phyloP scores from a whole-genome alignment of 2,113 vertebrate species.

The Anarhynchus alexandrinus region DNA sequence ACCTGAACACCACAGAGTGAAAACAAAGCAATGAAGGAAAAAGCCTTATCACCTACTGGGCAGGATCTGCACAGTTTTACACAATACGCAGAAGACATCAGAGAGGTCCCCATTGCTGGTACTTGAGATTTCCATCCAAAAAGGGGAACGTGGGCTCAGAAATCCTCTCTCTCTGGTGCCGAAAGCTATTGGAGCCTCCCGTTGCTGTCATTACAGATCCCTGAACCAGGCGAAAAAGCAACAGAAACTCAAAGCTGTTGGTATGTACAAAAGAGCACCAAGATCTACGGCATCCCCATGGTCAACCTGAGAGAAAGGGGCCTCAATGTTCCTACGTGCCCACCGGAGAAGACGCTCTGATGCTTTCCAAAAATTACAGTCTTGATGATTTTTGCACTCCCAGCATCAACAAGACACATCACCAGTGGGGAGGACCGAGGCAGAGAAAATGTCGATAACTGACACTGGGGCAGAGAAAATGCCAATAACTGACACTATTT shows the following conservation, averaged over 20 bases:
- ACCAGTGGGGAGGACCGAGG: not conserved
- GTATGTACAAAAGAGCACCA: fast-evolving
- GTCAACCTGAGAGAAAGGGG: not conserved
- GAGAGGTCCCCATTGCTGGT: not conserved
- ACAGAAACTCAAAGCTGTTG: not conserved
- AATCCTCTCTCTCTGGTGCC: fast-evolving
- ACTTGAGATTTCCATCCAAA: not conserved
- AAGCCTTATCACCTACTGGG: not conserved
- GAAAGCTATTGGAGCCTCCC: fast-evolving
- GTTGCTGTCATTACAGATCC: fast-evolving
- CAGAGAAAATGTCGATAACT: not conserved
- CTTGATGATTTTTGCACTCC: not conserved
- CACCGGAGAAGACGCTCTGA: not conserved
- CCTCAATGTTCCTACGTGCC: not conserved
- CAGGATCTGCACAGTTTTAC: not conserved
- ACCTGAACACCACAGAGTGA: not conserved
- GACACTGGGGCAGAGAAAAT: not conserved
- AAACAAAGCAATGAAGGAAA: not conserved
- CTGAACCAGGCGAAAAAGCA: not conserved
- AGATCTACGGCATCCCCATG: fast-evolving
- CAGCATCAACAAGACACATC: not conserved
- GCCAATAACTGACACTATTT: not conserved
- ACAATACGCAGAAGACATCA: not conserved
- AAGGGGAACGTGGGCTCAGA: fast-evolving
- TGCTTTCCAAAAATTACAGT: not conserved